Conservation (phyloP, 2,113 vertebrate species). For the Lagopus muta region DNA sequence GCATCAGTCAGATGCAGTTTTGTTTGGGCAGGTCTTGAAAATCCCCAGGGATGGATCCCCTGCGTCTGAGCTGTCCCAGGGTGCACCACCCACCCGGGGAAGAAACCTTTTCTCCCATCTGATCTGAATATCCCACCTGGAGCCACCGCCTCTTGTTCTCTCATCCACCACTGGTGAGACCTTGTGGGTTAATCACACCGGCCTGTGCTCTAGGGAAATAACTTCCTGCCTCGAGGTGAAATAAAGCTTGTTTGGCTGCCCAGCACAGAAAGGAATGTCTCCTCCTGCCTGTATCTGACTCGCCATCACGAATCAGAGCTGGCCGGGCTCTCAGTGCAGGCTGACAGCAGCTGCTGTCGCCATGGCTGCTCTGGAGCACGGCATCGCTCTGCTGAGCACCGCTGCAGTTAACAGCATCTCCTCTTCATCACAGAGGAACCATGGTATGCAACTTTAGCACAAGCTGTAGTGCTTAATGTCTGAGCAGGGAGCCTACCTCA, state of each 20-base stretch:
- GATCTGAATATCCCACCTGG: neutral
- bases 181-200: neutral
- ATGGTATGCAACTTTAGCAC: constrained; percentile 31
- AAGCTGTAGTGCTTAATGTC: constrained; percentile 26
- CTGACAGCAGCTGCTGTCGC: neutral
- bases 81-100: accelerated
- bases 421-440: constrained; percentile 7
- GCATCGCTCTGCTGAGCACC: neutral
- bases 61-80: neutral
- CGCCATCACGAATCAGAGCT: accelerated
- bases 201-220: neutral
- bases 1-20: neutral
- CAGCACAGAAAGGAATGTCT: neutral
- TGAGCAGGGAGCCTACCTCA: constrained; percentile 28
- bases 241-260: neutral
- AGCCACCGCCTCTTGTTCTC: neutral
- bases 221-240: neutral
- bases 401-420: constrained; percentile 14
- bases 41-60: neutral
- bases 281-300: neutral
- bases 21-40: neutral
- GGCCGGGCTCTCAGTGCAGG: neutral
- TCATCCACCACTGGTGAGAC: neutral
- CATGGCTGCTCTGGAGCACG: accelerated
- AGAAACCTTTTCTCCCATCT: neutral